A percentile compares a stretch with the other conserved stretches of the same genome.
Conservation (phyloP, 2,888 invertebrate genomes). For the Thymelicus acteon region DNA sequence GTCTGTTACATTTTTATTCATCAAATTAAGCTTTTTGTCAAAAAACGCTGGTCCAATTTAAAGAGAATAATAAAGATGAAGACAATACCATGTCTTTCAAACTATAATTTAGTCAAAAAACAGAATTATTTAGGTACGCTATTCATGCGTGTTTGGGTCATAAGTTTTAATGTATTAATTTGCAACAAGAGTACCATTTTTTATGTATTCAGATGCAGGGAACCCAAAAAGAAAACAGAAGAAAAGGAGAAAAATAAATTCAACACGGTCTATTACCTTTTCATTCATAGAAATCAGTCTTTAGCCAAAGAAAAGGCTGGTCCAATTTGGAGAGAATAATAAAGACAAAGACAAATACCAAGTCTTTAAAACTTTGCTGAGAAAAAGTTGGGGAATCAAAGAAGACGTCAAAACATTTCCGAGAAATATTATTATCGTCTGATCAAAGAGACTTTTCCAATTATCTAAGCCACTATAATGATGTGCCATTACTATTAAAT, state of each 20-base stretch:
- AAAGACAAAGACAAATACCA: constrained; percentile 16
- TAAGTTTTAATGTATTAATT: too few relatives aligned
- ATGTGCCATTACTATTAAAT: not conserved
- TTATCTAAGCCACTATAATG: not conserved
- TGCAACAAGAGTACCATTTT: too few relatives aligned
- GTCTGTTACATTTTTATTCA: not conserved
- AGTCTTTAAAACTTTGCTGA: constrained; percentile 15
- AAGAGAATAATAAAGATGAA: constrained; percentile 10
- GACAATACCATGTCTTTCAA: constrained; percentile 19
- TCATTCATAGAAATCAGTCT: not conserved
- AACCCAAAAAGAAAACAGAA: not conserved
- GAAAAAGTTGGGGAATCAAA: constrained; percentile 5
- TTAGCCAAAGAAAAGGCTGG: not conserved
- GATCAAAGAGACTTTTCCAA: constrained; percentile 5
- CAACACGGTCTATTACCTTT: not conserved
- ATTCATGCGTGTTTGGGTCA: too few relatives aligned
- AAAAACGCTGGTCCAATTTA: constrained; percentile 2
- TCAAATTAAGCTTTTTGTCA: not conserved
- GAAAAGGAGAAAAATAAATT: not conserved
- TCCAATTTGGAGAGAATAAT: constrained; percentile 7
- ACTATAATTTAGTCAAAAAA: not conserved
- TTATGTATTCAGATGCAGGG: too few relatives aligned
- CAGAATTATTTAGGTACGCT: too few relatives aligned
- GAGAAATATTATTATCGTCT: constrained; percentile 11
- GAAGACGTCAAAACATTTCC: constrained; percentile 6